Evolutionary conservation across 2,113 vertebrate species (phyloP), one percentile per base, ranked within the genome.

Genomic region (pig (Sus scrofa)): DNA sequence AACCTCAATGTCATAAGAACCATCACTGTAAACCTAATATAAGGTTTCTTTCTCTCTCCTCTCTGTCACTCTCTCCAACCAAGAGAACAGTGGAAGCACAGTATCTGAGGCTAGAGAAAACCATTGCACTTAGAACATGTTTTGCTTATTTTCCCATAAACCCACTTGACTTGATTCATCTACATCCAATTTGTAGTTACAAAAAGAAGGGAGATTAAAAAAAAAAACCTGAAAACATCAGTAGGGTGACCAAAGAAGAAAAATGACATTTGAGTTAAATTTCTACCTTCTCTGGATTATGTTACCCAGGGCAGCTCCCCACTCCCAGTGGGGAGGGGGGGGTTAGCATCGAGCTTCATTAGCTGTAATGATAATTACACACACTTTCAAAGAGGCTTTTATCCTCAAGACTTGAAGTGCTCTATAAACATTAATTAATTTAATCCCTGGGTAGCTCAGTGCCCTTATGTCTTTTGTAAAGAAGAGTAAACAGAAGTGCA

Each of bases 391-490:
- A 97, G 89, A 89, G 78, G 27, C 96, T 95, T 97, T 98, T 96
- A 96, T 97, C 97, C 96, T 58, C 27, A 54, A 96, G 93, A 86
- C 93, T 96, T 96, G 96, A 97, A 98, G 96, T 92, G 86, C 27
- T 95, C 89, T 96, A 97, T 97, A 98, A 97, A 98, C 96, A 95
- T 94, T 97, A 97, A 98, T 98, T 98, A 98, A 97, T 98, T 95
- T 96, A 97, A 97, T 95, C 93, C 86, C 94, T 89, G 65, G 44
- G 83, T 96, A 96, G 91, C 56, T 74, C 89, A 90, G 86, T 56
- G 75, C 84, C 96, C 97, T 95, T 96, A 94, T 56, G 91, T 75
- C 93, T 94, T 98, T 97, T 98, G 96, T 96, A 87, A 95, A 95
- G 91, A 89, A 97, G 95, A 86, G 81, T 95, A 96, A 98, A 98